Percentiles rank a stretch among this genome's conserved stretches.
These are phyloP conservation scores for Heteromyza rotundicornis DNA, from an alignment of 2,888 invertebrate species.

Conservation along the genomic window DNA sequence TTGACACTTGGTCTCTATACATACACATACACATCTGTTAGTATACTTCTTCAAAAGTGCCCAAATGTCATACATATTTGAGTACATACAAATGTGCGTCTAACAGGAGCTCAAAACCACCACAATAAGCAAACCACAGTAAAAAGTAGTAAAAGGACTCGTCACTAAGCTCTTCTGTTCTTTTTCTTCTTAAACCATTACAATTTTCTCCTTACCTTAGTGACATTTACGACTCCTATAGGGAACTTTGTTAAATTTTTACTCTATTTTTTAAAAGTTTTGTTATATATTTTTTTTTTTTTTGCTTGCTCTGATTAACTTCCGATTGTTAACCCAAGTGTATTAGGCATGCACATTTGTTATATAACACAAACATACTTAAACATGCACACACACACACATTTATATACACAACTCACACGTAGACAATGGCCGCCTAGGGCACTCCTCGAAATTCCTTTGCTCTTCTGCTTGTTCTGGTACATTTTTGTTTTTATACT, in stretches of 20 bases:
- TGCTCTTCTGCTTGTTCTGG: not conserved
- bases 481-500: no score
- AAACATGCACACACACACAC: not conserved
- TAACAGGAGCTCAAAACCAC: no score
- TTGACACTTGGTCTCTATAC: not conserved
- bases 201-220: no score
- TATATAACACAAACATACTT: not conserved
- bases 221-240: no score
- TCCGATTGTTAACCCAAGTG: conserved; percentile 10
- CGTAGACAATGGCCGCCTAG: not conserved
- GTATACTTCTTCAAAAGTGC: conserved; percentile 24
- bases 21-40: conserved; percentile 12
- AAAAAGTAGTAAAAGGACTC: not conserved
- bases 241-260: no score
- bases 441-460: not conserved
- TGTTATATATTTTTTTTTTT: not conserved
- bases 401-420: not conserved
- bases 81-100: no score
- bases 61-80: conserved; percentile 26
- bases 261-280: no score
- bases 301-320: not conserved
- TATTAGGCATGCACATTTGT: not conserved
- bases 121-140: no score
- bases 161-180: not conserved
- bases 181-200: no score